Evolutionary conservation across 2,113 vertebrate genomes (phyloP), one percentile per base, ranked within the genome.

Genomic region (Apaloderma vittatum): DNA sequence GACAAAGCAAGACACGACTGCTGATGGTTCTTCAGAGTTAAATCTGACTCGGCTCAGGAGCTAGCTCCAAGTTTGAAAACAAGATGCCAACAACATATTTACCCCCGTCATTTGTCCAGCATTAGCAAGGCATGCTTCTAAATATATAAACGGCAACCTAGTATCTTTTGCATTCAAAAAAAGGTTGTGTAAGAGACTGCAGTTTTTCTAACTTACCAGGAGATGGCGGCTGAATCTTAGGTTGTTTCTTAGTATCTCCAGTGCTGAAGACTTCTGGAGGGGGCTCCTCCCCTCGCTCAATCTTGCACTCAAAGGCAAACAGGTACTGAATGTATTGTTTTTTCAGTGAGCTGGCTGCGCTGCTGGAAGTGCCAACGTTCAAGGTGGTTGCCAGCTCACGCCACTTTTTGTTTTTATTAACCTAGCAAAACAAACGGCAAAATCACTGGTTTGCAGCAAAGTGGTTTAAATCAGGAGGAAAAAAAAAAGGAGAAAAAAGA

Each of bases 321-420:
- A 99, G 98, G 98, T 99, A 99, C 98, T 99, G 99, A 96, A 99
- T 99, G 96, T 99, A 99, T 97, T 99, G 99, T 98, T 99, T 99
- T 97, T 99, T 99, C 95, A 99, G 98, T 21, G 99, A 99, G 98
- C 99, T 99, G 73, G 99, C 99, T 0, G 99, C 99, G 10, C 99
- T 99, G 98, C 99, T 99, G 4, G 99, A 99, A 6, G 99, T 99
- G 54, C 99, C 99, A 49, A 99, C 98, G 20, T 98, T 99, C 65
- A 99, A 98, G 83, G 94, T 98, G 93, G 98, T 98, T 84, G 99
- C 98, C 97, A 99, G 98, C 97, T 99, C 99, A 22, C 99, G 98
- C 99, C 99, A 99, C 97, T 99, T 99, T 97, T 99, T 99, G 98
- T 99, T 99, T 98, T 99, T 99, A 98, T 99, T 99, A 86, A 99